Base-by-base conservation (phyloP, 2,888 invertebrate species). In the Leucoma salicis region DNA sequence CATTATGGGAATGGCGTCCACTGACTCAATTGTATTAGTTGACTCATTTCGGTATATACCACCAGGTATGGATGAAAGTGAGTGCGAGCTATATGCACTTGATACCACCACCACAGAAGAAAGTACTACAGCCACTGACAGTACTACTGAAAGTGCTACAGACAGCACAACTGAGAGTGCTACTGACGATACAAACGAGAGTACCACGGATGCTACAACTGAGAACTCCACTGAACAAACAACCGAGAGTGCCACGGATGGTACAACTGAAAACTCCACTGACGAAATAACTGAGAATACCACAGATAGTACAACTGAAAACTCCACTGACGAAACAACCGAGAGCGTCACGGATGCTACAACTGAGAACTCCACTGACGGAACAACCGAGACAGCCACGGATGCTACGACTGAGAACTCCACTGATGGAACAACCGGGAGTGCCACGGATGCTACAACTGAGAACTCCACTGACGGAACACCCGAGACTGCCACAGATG, bases 31-130 rank as follows among this genome's bases (percentile, higher is more conserved):
- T 13, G 55, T 78, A 2, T 41, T 75, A 8, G 50, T 82, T 0
- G 79, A 79, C 49, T 78, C 82, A 11, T 74, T 82, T 24, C 70
- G 78, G 14, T 80, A 78, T 28, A 63, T 72, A 25, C 65, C 71
- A 1, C 68, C 68, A 2, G 35, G 16, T 2, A 32, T 41, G 6
- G 50, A 63, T 12, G 66, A 65, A 14, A 57, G 57, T 7, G 55
- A 58, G n/a, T 78, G 81, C 42, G 24, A 47, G 12, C 48, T 77
- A 11, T 82, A 78, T 24, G 54, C 49, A 39, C 57, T 65, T 14
- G 14, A 8, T 14, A 13, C 12, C 7, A 11, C 10, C 10, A 11
- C 10, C n/a, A 11, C 41, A 7, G 11, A 44, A 3, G 42, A 37
- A 12, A 35, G 15, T 7, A 42, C 35, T 2, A 39, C 31, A 10